phyloP scores from a whole-genome alignment of 2,888 invertebrate genomes.

The Leptothorax acervorum region DNA sequence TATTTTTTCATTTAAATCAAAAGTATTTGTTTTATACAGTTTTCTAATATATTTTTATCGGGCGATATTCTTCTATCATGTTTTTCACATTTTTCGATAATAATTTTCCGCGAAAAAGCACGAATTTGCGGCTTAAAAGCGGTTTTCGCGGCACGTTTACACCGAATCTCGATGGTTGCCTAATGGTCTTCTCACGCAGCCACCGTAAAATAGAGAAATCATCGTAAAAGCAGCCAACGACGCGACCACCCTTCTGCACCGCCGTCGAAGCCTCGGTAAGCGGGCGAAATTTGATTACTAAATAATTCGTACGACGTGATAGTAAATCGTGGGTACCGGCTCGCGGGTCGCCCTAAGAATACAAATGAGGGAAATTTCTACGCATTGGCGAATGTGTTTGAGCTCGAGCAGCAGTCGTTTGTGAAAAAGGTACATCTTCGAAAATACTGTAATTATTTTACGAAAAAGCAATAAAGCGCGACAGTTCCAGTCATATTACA shows the following conservation, averaged over 20 bases:
- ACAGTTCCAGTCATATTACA: neutral
- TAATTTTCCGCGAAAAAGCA: constrained; percentile 13
- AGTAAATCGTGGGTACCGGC: constrained; percentile 82
- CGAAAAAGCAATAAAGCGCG: neutral
- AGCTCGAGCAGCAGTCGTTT: constrained; percentile 19
- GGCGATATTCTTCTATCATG: neutral
- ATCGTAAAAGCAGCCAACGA: constrained; percentile 77
- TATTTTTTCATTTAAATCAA: neutral
- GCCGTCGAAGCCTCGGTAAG: constrained; percentile 62
- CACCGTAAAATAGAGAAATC: constrained; percentile 84
- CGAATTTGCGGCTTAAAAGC: constrained; percentile 22
- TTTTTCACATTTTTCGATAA: neutral
- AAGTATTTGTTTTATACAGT: neutral
- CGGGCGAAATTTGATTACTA: constrained; percentile 84
- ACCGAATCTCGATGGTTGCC: constrained; percentile 58
- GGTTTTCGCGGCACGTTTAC: constrained; percentile 69
- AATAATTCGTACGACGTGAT: constrained; percentile 85
- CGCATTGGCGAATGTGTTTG: constrained; percentile 28
- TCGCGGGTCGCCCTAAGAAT: constrained; percentile 83
- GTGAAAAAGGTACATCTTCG: neutral
- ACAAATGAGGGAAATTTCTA: constrained; percentile 84
- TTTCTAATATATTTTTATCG: neutral
- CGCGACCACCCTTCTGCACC: constrained; percentile 61
- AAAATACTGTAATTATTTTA: constrained; percentile 18
- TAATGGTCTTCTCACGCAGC: constrained; percentile 81